These are phyloP conservation scores for Zygaena filipendulae DNA, from an alignment of 2,888 invertebrate species.

Conservation along the genomic window DNA sequence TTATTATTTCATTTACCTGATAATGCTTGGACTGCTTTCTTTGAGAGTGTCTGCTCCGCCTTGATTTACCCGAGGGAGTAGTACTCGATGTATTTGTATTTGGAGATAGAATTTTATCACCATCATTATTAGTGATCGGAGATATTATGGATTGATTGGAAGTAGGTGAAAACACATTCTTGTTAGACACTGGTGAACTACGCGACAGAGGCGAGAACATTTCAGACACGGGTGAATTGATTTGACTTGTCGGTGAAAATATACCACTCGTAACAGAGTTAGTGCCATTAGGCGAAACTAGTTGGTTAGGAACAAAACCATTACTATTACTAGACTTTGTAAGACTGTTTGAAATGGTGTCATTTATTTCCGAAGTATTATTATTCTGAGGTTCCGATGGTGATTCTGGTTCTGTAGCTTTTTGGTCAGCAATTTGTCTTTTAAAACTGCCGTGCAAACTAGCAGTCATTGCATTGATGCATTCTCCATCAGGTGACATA, in stretches of 20 bases:
- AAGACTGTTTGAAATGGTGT: conserved; percentile 47
- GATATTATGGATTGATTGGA: conserved; percentile 55
- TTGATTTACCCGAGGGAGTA: conserved; percentile 68
- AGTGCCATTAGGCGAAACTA: conserved; percentile 60
- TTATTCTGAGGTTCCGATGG: conserved; percentile 50
- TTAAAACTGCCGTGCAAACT: conserved; percentile 75
- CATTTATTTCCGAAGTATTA: conserved; percentile 46
- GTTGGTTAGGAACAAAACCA: conserved; percentile 44
- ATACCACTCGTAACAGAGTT: conserved; percentile 64
- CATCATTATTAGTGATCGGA: conserved; percentile 48
- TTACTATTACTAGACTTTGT: conserved; percentile 44
- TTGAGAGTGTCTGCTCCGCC: conserved; percentile 66
- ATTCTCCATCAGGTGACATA: conserved; percentile 77
- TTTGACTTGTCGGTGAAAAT: conserved; percentile 64
- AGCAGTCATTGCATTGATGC: conserved; percentile 70
- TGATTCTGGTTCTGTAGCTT: conserved; percentile 44
- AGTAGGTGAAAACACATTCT: conserved; percentile 58
- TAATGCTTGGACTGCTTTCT: conserved; percentile 78
- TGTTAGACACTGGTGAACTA: conserved; percentile 56
- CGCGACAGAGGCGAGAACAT: conserved; percentile 56
- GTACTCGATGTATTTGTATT: conserved; percentile 59
- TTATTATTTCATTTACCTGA: no score
- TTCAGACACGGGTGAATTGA: conserved; percentile 62
- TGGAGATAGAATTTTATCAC: conserved; percentile 53
- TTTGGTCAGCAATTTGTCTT: conserved; percentile 63